phyloP scores from a whole-genome alignment of 2,888 invertebrate genomes.

The Plagiodera versicolora region DNA sequence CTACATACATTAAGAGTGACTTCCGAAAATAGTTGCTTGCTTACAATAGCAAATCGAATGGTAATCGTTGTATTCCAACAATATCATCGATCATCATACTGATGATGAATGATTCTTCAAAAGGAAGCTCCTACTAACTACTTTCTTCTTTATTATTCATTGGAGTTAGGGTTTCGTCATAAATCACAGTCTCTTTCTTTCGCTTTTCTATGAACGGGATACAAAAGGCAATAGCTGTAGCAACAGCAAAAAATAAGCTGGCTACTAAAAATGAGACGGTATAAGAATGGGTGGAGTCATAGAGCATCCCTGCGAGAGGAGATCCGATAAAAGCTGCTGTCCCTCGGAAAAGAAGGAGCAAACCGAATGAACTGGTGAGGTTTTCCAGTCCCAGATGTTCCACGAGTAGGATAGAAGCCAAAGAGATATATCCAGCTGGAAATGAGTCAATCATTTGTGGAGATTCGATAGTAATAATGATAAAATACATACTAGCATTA shows the following conservation, averaged over 20 bases:
- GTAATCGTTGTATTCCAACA: no score
- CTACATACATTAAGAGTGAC: no score
- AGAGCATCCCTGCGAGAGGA: conserved; percentile 85
- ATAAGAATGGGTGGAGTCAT: conserved; percentile 85
- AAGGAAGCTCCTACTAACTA: neutral
- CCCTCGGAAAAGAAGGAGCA: conserved; percentile 93
- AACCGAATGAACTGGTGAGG: conserved; percentile 95
- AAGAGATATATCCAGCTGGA: conserved; percentile 93
- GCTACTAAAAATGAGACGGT: conserved; percentile 91
- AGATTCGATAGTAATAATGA: no score
- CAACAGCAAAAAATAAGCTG: conserved; percentile 80
- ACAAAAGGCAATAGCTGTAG: conserved; percentile 57
- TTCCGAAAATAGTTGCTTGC: no score
- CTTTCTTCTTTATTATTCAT: conserved; percentile 5
- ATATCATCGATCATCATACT: no score
- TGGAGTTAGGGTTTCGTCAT: conserved; percentile 9
- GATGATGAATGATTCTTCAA: no score
- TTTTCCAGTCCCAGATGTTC: conserved; percentile 94
- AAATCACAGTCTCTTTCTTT: neutral
- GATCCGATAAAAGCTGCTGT: conserved; percentile 90
- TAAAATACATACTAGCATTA: no score
- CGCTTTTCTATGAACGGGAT: conserved; percentile 12
- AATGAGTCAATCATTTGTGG: no score
- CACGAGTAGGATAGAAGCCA: conserved; percentile 96
- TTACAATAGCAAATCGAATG: no score